Base-by-base conservation (phyloP, 2,113 vertebrate species). In the Speoplatyrhinus poulsoni region DNA sequence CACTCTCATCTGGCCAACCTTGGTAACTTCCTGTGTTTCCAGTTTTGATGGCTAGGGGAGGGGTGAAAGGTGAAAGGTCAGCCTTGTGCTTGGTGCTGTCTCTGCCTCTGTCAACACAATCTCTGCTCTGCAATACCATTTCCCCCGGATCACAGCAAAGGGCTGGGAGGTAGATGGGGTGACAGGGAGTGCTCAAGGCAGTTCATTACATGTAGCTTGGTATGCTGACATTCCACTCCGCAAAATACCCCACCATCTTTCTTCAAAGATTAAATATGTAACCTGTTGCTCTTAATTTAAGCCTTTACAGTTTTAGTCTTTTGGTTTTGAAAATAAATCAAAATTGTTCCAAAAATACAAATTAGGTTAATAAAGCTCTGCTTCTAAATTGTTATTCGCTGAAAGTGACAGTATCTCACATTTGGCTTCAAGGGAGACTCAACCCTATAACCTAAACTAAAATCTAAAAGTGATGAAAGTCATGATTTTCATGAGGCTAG, bases 91-190 rank as follows among this genome's bases (percentile, higher is more conserved):
- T 53, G 61, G 78, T 46, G 79, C 82, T 78, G 88, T 86, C 84
- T 82, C 67, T 13, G 84, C 33, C 79, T 85, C 87, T 88, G 84
- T 91, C 89, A 91, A 88, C 89, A 89, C 88, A 81, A 79, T 85
- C 85, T 87, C 86, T 88, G 84, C 75, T 88, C 81, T 62, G 73
- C 78, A 74, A 89, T 76, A 72, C 48, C 63, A 60, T 81, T 85
- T 82, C 72, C 77, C 71, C 81, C 65, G 70, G 70, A 85, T 85
- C 79, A 54, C 54, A 59, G 56, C 36, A 32, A 70, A 64, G 69
- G 70, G 47, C 63, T 19, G 61, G 60, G 62, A 26, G 47, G 60
- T n/a, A 9, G 32, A 54, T 4, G 70, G 62, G 57, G 47, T 11
- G 54, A 33, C 9, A 73, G 64, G 69, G 66, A 46, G 66, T 10